Evolutionary conservation across 2,888 invertebrate species (phyloP).

Genomic region (Luperina nickerlii): DNA sequence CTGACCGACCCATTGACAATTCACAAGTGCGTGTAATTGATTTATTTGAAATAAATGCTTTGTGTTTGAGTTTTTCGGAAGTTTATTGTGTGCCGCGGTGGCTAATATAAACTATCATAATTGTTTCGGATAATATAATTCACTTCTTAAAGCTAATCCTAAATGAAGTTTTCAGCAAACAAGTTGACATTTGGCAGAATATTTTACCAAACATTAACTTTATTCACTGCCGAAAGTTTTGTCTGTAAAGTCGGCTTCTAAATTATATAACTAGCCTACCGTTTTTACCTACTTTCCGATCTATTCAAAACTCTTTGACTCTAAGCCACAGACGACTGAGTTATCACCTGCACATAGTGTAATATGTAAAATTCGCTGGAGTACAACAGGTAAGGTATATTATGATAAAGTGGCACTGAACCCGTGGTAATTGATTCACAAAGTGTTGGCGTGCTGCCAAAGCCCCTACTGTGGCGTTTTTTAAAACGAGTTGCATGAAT

Average conservation of each 20-base stretch:
- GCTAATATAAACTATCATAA: neutral
- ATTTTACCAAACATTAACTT: neutral
- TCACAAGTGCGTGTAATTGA: neutral
- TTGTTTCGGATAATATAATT: neutral
- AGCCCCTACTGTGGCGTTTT: slow-evolving; percentile 48
- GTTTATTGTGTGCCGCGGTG: neutral
- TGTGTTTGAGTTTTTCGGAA: neutral
- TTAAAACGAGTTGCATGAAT: slow-evolving; percentile 26
- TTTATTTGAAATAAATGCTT: neutral
- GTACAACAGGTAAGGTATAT: slow-evolving; percentile 75
- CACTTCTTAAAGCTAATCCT: neutral
- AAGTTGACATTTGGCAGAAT: neutral
- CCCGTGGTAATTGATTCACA: slow-evolving; percentile 73
- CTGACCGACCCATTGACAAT: neutral
- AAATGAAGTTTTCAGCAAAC: neutral
- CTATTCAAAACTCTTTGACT: slow-evolving; percentile 11
- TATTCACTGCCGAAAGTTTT: neutral
- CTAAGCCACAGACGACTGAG: slow-evolving; percentile 10
- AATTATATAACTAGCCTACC: neutral
- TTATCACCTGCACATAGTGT: slow-evolving; percentile 25
- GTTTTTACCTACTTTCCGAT: slow-evolving; percentile 13
- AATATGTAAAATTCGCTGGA: slow-evolving; percentile 21
- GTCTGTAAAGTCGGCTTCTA: neutral
- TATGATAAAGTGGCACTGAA: slow-evolving; percentile 79
- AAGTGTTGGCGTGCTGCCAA: slow-evolving; percentile 73